A percentile compares a stretch with the other conserved stretches of the same genome.
phyloP scores from a whole-genome alignment of 2,113 vertebrate species.

The Nasalis larvatus region DNA sequence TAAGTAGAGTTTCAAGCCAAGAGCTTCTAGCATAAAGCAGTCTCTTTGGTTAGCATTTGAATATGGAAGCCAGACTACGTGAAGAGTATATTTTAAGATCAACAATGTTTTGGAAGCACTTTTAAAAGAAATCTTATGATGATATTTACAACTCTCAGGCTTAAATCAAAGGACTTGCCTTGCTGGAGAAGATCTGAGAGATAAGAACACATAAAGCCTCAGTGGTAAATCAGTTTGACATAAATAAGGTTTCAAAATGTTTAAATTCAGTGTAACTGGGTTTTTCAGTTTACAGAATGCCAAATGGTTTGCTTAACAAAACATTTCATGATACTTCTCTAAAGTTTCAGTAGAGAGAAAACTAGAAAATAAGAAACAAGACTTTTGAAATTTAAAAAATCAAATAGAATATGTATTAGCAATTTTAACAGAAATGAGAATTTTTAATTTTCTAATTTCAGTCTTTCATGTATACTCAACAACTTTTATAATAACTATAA shows the following conservation, averaged over 20 bases:
- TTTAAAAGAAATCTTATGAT: conserved; percentile 8
- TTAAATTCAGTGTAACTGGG: not conserved
- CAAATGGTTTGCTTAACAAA: not conserved
- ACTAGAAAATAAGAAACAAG: not conserved
- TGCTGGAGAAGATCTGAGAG: not conserved
- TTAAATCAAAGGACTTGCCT: not conserved
- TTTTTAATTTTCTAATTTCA: conserved; percentile 26
- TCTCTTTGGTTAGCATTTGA: conserved; percentile 38
- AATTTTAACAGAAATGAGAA: not conserved
- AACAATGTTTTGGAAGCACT: conserved; percentile 12
- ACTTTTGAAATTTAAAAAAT: conserved; percentile 24
- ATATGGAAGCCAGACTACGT: not conserved
- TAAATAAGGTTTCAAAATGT: not conserved
- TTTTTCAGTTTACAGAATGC: not conserved
- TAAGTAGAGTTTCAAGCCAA: not conserved
- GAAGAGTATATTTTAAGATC: conserved; percentile 27
- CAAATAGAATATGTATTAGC: not conserved
- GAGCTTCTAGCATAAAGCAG: not conserved
- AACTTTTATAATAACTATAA: not conserved
- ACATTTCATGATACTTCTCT: not conserved
- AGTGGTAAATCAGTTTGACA: not conserved
- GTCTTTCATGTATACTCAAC: not conserved
- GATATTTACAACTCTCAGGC: not conserved
- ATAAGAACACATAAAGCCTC: not conserved
- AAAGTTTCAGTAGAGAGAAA: not conserved